These are phyloP conservation scores for Chrysolina americana DNA, from an alignment of 2,888 invertebrate species.

Conservation along the genomic window DNA sequence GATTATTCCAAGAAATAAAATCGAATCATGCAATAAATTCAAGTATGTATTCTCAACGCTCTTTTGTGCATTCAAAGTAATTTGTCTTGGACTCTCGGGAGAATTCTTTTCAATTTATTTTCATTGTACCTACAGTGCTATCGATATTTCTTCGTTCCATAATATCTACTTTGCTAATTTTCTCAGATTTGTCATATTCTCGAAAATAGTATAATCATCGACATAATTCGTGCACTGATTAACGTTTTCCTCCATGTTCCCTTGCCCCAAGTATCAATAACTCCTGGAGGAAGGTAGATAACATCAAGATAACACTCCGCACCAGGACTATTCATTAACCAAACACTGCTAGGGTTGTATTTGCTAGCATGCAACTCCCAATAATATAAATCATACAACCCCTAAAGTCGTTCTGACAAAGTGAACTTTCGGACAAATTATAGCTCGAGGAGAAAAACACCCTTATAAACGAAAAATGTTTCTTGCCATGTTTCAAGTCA, in stretches of 20 bases:
- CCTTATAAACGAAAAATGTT: background rate
- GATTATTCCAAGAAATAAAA: too few relatives aligned
- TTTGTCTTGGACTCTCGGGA: too few relatives aligned
- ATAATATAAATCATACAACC: conserved; percentile 17
- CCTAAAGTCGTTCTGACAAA: conserved; percentile 2
- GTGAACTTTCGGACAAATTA: conserved; percentile 2
- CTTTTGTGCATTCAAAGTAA: too few relatives aligned
- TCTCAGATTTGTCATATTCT: too few relatives aligned
- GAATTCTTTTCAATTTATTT: too few relatives aligned
- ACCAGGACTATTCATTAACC: conserved; percentile 14
- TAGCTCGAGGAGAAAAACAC: background rate
- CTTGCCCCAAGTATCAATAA: background rate
- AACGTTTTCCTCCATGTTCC: background rate
- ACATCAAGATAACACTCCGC: background rate
- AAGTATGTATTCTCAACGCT: too few relatives aligned
- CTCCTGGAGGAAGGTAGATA: background rate
- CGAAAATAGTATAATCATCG: too few relatives aligned
- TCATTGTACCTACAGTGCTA: too few relatives aligned
- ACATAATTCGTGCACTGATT: background rate
- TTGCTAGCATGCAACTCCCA: conserved; percentile 8
- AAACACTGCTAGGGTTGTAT: conserved; percentile 2
- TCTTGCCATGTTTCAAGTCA: background rate
- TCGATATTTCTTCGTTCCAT: too few relatives aligned
- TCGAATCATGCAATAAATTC: too few relatives aligned
- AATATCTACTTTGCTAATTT: too few relatives aligned